Conservation (phyloP, 2,888 invertebrate genomes). For the Nasonia oneida region DNA sequence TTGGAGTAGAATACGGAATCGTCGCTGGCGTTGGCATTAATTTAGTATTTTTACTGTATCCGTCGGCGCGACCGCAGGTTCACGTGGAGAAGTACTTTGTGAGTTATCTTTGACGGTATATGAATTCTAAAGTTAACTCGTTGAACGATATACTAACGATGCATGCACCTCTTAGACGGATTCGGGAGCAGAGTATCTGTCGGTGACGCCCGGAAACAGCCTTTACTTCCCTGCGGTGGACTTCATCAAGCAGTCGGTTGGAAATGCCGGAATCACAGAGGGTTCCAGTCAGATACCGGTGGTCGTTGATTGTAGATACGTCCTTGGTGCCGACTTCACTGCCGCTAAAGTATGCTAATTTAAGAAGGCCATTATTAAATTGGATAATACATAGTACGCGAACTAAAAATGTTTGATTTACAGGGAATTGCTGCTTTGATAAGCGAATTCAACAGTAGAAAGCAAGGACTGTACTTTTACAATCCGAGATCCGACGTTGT, state of each 20-base stretch:
- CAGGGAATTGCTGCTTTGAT: slow-evolving; percentile 89
- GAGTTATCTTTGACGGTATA: slow-evolving; percentile 66
- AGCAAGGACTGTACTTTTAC: slow-evolving; percentile 87
- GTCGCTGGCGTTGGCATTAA: slow-evolving; percentile 90
- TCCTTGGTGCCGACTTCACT: slow-evolving; percentile 91
- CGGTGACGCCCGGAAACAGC: slow-evolving; percentile 90
- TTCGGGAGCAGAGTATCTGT: slow-evolving; percentile 86
- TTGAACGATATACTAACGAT: slow-evolving; percentile 1
- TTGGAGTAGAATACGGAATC: slow-evolving; percentile 94
- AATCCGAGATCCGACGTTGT: slow-evolving; percentile 85
- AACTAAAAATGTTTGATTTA: slow-evolving; percentile 47
- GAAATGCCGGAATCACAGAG: slow-evolving; percentile 85
- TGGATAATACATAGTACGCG: slow-evolving; percentile 27
- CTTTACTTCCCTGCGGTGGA: slow-evolving; percentile 92
- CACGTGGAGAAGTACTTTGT: slow-evolving; percentile 87
- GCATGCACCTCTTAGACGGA: slow-evolving; percentile 81
- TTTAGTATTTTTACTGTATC: slow-evolving; percentile 88
- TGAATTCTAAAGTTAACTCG: slow-evolving; percentile 68
- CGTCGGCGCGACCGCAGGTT: slow-evolving; percentile 89
- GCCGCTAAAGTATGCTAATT: slow-evolving; percentile 83
- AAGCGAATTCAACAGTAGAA: slow-evolving; percentile 85
- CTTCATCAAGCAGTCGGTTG: slow-evolving; percentile 89
- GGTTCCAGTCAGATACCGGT: slow-evolving; percentile 88
- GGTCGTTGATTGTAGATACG: slow-evolving; percentile 90
- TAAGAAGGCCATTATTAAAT: not conserved